Evolutionary conservation across 2,888 invertebrate genomes (phyloP), one percentile per base, ranked within the genome.

Genomic region (Nomada fucata): DNA sequence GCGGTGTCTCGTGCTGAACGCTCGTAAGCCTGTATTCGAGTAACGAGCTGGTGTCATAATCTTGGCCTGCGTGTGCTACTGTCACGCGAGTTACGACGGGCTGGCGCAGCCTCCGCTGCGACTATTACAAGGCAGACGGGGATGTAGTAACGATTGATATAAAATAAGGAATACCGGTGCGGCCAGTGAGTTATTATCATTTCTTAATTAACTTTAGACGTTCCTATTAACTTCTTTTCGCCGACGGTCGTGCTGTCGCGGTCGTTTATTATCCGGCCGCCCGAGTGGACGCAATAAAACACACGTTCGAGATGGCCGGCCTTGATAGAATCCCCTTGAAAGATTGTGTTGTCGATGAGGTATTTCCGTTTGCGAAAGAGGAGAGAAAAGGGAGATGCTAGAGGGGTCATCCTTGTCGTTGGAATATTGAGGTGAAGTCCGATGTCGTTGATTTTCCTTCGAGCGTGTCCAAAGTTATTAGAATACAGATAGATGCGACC

Each of bases 1-100:
- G 75, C 55, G 75, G 52, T 53, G 71, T 76, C 79, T 75, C 82
- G 74, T 60, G 86, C 59, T 82, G 82, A 83, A 86, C 77, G 79
- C 59, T 79, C 83, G 85, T 76, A 52, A 78, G 84, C 65, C 53
- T 73, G 47, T 64, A 44, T 64, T 68, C 83, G 75, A 71, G 79
- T 84, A 86, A 86, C 86, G 84, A 79, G 72, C 53, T 59, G 60
- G 78, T 79, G 82, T 86, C 87, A 73, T 82, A 76, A 84, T 86
- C 86, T 57, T 71, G 69, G 36, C 36, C 69, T 63, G 64, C 78
- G 73, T 72, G 57, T 63, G 73, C 70, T 59, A 65, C 77, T 65
- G 85, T 83, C 80, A 64, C 79, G 73, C 73, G 85, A 79, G 59
- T 74, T 74, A 71, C 82, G 79, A 71, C 26, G 44, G 53, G 55